These are phyloP conservation scores for Stomorhina lunata DNA, from an alignment of 2,888 invertebrate genomes.

Conservation along the genomic window DNA sequence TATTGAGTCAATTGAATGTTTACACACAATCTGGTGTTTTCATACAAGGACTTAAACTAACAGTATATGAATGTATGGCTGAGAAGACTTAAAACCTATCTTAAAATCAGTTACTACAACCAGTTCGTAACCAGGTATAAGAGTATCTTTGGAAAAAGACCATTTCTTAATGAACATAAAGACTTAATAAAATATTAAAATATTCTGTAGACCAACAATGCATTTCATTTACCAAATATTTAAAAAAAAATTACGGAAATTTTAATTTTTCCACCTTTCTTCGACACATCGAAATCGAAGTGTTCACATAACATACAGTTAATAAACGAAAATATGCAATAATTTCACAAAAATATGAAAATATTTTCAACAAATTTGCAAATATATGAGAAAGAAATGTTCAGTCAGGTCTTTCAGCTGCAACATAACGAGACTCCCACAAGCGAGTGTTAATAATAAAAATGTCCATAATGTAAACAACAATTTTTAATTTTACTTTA, in stretches of 20 bases:
- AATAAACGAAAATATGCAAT: conserved; percentile 49
- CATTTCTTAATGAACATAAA: too few species aligned
- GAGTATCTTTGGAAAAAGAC: not conserved
- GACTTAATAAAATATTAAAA: conserved; percentile 52
- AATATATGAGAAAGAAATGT: not conserved
- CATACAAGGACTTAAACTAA: not conserved
- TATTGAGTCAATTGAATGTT: conserved; percentile 32
- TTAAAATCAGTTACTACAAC: conserved; percentile 31
- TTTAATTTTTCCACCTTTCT: too few species aligned
- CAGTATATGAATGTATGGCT: not conserved
- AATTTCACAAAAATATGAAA: conserved; percentile 52
- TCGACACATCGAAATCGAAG: not conserved
- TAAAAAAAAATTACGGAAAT: conserved; percentile 23
- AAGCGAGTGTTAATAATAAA: conserved; percentile 25
- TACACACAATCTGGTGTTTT: not conserved
- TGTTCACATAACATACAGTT: not conserved
- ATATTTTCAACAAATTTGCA: not conserved
- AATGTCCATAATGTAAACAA: conserved; percentile 41
- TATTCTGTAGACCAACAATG: conserved; percentile 53
- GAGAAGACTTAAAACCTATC: not conserved
- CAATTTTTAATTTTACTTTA: conserved; percentile 14
- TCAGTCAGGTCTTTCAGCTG: conserved; percentile 8
- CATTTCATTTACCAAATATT: conserved; percentile 51
- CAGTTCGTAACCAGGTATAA: not conserved
- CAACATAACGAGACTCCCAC: conserved; percentile 20